Base-by-base conservation (phyloP, 2,888 invertebrate species). In the Pyrocoelia pectoralis region DNA sequence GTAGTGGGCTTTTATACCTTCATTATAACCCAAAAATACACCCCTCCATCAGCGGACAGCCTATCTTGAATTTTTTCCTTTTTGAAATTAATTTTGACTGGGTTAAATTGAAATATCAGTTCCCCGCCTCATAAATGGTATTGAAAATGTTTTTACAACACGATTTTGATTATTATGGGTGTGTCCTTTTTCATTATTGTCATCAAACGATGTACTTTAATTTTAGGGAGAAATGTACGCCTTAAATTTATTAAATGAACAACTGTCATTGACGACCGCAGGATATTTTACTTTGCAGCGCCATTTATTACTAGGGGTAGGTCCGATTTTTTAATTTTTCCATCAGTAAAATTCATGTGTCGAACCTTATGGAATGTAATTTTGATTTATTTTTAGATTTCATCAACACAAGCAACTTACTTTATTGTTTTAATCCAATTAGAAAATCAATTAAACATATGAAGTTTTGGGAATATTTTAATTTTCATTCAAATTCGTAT, bases 321-420 rank as follows among this genome's bases (percentile, higher is more conserved):
- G 46, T 46, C 4, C 24, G 6, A n/a, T n/a, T 24, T 24, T 24
- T 24, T 6, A 24, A 5, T 24, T 24, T 24, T 3, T 24, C 6
- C 24, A 5, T 24, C 24, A 24, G 4, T 24, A 24, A n/a, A n/a
- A 9, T 14, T 3, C 9, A 9, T 15, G 12, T 14, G 17, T 46
- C 3, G 2, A 4, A 4, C 8, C 13, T 17, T 8, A 14, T 4
- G 12, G 46, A 2, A 9, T n/a, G 17, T 9, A 3, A 5, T 46
- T 8, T 46, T 46, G 15, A 3, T 15, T 15, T 9, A 4, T 49
- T 49, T 46, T 12, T 12, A 49, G 49, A 49, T 49, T 49, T 15
- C 17, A 10, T 19, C 49, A n/a, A 17, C 24, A 3, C 49, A 49
- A 49, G 49, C 24, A 13, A 53, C 40, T 12, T 54, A 54, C 41